A percentile compares a stretch with the other conserved stretches of the same genome.
phyloP scores from a whole-genome alignment of 2,888 invertebrate genomes.

The Epistrophe grossulariae region DNA sequence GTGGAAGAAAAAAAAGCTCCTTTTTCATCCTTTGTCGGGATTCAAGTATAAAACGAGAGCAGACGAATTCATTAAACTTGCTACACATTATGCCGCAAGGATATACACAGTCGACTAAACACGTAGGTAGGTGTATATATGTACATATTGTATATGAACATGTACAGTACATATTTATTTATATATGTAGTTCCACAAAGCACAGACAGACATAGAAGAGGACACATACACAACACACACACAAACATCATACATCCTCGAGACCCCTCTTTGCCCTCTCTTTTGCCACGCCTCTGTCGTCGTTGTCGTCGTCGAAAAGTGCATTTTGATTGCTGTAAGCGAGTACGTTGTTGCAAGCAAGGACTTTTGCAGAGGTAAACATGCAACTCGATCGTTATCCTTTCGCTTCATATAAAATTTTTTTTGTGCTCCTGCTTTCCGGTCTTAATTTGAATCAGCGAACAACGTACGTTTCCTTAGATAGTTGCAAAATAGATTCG shows the following conservation, averaged over 20 bases:
- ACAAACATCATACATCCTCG: not conserved
- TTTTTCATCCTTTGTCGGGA: constrained; percentile 35
- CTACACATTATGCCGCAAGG: constrained; percentile 45
- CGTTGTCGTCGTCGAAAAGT: constrained; percentile 38
- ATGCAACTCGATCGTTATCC: constrained; percentile 68
- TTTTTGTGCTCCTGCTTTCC: constrained; percentile 34
- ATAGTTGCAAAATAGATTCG: constrained; percentile 44
- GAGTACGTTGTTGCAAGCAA: constrained; percentile 29
- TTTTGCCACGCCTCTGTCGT: not conserved
- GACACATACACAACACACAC: not conserved
- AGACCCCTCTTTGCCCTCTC: not conserved
- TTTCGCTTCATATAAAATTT: constrained; percentile 5
- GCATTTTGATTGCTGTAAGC: constrained; percentile 70
- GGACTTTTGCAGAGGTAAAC: constrained; percentile 34
- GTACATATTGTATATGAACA: too few relatives aligned
- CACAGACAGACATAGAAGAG: constrained; percentile 22
- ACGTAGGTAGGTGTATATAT: constrained; percentile 14
- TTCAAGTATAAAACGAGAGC: constrained; percentile 56
- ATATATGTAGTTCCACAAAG: constrained; percentile 22
- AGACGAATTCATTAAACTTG: constrained; percentile 73
- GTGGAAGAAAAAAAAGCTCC: constrained; percentile 21
- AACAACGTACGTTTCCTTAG: constrained; percentile 38
- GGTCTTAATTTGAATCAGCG: constrained; percentile 61
- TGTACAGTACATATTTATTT: not conserved
- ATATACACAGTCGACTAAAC: constrained; percentile 49